Evolutionary conservation across 2,113 vertebrate species (phyloP).

Genomic region (Poecilia latipinna): DNA sequence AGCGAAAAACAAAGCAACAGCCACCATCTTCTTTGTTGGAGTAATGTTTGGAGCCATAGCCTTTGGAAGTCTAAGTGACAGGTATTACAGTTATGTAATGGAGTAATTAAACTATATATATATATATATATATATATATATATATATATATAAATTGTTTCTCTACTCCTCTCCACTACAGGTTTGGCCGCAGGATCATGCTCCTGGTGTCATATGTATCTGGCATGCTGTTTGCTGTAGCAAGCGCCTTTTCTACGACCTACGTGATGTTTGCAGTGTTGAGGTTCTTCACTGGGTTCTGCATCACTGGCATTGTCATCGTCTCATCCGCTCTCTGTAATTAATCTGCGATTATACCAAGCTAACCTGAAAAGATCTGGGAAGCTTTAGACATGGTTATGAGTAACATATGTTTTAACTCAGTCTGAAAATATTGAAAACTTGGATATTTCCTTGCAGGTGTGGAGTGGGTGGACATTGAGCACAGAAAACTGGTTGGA

Average conservation of each 20-base stretch:
- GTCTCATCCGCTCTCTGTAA: slow-evolving; percentile 76
- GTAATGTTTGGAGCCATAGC: slow-evolving; percentile 83
- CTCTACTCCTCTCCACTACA: slow-evolving; percentile 32
- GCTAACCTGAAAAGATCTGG: background rate
- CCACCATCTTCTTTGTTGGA: slow-evolving; percentile 86
- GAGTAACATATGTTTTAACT: background rate
- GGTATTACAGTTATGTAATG: slow-evolving; percentile 57
- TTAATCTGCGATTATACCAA: background rate
- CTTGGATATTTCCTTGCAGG: slow-evolving; percentile 48
- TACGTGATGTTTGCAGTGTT: slow-evolving; percentile 76
- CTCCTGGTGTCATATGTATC: slow-evolving; percentile 73
- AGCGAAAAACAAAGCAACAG: slow-evolving; percentile 79
- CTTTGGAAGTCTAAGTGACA: slow-evolving; percentile 86
- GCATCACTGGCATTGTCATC: slow-evolving; percentile 78
- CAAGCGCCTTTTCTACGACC: slow-evolving; percentile 74
- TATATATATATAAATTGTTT: background rate
- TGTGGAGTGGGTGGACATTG: slow-evolving; percentile 82
- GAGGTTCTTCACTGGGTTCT: slow-evolving; percentile 80
- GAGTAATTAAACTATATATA: background rate
- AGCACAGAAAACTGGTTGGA: slow-evolving; percentile 78
- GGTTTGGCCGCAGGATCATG: slow-evolving; percentile 76
- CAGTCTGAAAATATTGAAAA: background rate
- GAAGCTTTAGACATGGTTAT: background rate
- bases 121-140: too few species aligned
- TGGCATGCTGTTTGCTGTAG: slow-evolving; percentile 68